Evolutionary conservation across 2,797 vertebrate genomes (phyloP).

Genomic region (Chrysocyon brachyurus): DNA sequence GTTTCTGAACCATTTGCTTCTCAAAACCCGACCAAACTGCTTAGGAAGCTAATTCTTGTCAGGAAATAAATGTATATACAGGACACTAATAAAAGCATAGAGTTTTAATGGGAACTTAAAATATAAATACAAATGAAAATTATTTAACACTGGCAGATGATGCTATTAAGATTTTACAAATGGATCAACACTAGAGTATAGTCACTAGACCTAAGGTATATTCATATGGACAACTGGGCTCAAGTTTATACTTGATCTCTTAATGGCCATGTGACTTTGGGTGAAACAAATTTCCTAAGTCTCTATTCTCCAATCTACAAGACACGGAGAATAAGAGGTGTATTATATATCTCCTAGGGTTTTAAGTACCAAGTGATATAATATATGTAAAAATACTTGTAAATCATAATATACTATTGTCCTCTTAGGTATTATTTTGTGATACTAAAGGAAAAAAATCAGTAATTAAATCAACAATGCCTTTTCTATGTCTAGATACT

Average conservation of each 20-base stretch:
- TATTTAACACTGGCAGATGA: neutral
- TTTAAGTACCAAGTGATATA: neutral
- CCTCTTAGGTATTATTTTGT: neutral
- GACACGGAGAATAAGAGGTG: neutral
- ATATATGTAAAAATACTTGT: neutral
- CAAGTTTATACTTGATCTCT: neutral
- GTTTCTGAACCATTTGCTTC: neutral
- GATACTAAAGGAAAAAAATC: neutral
- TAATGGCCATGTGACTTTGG: neutral
- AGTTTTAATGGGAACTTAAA: neutral
- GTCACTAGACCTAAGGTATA: neutral
- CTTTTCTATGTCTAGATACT: neutral
- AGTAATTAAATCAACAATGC: neutral
- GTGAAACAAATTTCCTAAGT: neutral
- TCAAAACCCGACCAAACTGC: neutral
- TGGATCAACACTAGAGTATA: neutral
- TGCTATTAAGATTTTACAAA: neutral
- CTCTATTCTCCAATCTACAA: neutral
- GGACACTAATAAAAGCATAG: neutral
- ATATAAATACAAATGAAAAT: constrained; percentile 39
- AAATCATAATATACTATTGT: neutral
- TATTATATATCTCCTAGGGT: neutral
- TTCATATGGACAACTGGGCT: neutral
- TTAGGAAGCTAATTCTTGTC: constrained; percentile 39
- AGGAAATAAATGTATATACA: neutral